These are phyloP conservation scores for Spizella passerina DNA, from an alignment of 2,797 vertebrate genomes.

Conservation along the genomic window DNA sequence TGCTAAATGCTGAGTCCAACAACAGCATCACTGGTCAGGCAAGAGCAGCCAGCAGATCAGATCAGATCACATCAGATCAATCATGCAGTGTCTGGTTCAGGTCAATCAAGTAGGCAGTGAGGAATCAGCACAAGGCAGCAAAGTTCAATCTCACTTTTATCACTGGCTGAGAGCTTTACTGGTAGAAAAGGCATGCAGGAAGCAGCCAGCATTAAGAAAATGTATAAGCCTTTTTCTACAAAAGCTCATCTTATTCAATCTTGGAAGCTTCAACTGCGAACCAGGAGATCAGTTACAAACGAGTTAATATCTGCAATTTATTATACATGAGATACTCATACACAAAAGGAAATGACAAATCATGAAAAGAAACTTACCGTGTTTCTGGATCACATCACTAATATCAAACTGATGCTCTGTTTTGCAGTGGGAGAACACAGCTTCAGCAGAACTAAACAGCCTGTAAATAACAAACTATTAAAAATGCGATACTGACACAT, in stretches of 20 bases:
- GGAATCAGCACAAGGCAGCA: not conserved
- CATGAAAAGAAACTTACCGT: constrained; percentile 74
- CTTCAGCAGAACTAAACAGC: constrained; percentile 77
- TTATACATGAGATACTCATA: not conserved
- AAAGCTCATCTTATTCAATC: not conserved
- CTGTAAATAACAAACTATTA: not conserved
- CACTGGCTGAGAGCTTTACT: not conserved
- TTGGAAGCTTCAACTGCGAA: not conserved
- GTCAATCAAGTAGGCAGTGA: fast-evolving
- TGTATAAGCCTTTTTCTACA: not conserved
- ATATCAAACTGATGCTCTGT: constrained; percentile 83
- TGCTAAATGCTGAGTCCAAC: not conserved
- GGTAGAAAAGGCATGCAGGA: not conserved
- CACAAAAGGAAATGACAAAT: fast-evolving
- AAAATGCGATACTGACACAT: fast-evolving
- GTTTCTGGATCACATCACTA: constrained; percentile 76
- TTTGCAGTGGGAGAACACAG: constrained; percentile 85
- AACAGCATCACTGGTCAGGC: not conserved
- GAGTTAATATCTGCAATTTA: not conserved
- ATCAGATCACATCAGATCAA: not conserved
- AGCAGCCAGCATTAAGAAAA: not conserved
- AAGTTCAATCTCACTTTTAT: not conserved
- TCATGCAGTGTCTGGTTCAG: fast-evolving
- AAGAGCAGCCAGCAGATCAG: not conserved
- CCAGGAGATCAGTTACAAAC: not conserved